A percentile compares a stretch with the other conserved stretches of the same genome.
Evolutionary conservation across 2,797 vertebrate genomes (phyloP).

Genomic region (Mus spretus): DNA sequence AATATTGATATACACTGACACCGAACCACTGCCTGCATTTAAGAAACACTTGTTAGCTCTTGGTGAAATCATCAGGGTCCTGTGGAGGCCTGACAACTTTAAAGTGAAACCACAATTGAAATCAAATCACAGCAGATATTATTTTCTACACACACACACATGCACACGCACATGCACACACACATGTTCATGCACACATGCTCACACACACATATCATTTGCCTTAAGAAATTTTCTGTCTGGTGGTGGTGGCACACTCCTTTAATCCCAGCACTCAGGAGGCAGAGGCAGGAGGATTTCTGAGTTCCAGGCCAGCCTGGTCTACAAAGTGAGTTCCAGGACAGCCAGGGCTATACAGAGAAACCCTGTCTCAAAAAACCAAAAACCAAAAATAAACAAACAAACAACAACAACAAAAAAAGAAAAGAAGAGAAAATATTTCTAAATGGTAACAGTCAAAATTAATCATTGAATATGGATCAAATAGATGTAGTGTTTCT

Average conservation of each 20-base stretch:
- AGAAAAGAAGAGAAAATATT: no score
- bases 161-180: neutral
- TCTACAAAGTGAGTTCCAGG: no score
- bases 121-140: neutral
- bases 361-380: no score
- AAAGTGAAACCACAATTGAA: constrained; percentile 17
- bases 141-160: neutral
- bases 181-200: neutral
- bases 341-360: no score
- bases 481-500: neutral
- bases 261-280: no score
- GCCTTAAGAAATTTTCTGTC: neutral
- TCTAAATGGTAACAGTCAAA: neutral
- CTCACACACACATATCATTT: neutral
- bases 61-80: neutral
- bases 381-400: no score
- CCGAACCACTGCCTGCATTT: neutral
- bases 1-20: neutral
- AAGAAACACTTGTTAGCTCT: neutral
- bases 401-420: no score
- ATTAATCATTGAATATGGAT: neutral
- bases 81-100: neutral
- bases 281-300: no score
- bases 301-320: no score
- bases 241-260: no score